phyloP scores from a whole-genome alignment of 2,113 vertebrate species.

The Myotis brandtii region DNA sequence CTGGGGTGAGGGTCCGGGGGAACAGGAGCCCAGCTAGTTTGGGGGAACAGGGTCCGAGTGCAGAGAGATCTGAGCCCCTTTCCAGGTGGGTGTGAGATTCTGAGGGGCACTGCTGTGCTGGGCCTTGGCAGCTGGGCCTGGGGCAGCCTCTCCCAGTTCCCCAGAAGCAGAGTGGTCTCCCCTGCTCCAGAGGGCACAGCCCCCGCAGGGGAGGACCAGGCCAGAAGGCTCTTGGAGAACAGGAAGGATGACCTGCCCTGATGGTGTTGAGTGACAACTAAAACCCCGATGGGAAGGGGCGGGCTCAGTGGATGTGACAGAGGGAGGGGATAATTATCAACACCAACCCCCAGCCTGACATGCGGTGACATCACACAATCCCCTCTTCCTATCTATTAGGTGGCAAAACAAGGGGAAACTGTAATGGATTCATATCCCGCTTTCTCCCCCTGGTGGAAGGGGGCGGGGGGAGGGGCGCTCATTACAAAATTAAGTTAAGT shows the following conservation, averaged over 20 bases:
- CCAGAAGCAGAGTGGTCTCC: no score
- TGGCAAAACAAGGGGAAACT: not conserved
- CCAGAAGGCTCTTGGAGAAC: rapidly evolving
- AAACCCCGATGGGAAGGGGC: not conserved
- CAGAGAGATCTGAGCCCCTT: not conserved
- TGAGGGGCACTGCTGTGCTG: not conserved
- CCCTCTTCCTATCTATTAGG: not conserved
- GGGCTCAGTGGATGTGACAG: not conserved
- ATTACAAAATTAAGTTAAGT: not conserved
- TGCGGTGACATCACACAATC: not conserved
- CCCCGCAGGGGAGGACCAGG: no score
- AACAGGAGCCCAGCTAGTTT: not conserved
- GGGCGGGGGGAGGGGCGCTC: not conserved
- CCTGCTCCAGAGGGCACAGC: not conserved
- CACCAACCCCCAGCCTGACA: not conserved
- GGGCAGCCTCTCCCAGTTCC: not conserved
- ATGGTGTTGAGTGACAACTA: not conserved
- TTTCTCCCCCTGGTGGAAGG: conserved; percentile 25
- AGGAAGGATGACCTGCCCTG: no score
- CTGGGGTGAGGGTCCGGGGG: not conserved
- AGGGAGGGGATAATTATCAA: not conserved
- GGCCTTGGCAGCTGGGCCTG: not conserved
- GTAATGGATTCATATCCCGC: not conserved
- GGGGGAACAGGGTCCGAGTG: rapidly evolving
- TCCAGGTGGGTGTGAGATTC: not conserved